Evolutionary conservation across 2,797 vertebrate species (phyloP).

Genomic region (Malacoraja senta): DNA sequence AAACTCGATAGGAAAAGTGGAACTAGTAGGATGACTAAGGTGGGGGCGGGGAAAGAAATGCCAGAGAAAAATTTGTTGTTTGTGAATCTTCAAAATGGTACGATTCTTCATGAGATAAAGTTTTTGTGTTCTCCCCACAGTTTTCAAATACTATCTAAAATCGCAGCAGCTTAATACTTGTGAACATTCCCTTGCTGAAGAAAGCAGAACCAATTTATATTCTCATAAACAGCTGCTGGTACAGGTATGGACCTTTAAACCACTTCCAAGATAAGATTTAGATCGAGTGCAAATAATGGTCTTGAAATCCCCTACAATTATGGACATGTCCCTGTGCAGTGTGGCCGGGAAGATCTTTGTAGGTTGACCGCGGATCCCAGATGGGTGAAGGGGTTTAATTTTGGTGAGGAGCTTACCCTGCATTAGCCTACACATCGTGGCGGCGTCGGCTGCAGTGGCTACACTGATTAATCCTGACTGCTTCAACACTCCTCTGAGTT

Average conservation of each 20-base stretch:
- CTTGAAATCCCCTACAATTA: background rate
- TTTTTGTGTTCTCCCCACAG: too few species aligned
- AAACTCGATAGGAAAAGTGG: background rate
- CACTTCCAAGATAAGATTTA: background rate
- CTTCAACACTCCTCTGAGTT: conserved; percentile 63
- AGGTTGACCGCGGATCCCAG: too few species aligned
- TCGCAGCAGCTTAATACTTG: background rate
- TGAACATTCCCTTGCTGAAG: background rate
- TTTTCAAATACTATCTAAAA: background rate
- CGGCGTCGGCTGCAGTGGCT: conserved; percentile 60
- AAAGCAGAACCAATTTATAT: background rate
- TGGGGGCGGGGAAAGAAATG: too few species aligned
- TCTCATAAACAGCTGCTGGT: background rate
- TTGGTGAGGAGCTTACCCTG: background rate
- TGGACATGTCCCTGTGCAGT: background rate
- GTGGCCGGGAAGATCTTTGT: background rate
- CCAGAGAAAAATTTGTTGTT: too few species aligned
- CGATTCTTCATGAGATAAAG: too few species aligned
- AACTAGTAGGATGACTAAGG: too few species aligned
- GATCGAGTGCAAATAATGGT: background rate
- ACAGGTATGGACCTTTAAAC: background rate
- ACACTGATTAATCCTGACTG: conserved; percentile 71
- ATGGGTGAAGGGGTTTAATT: background rate
- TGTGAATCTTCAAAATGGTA: too few species aligned
- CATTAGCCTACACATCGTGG: conserved; percentile 42